Base-by-base conservation (phyloP, 2,888 invertebrate species). In the Stenurella melanura region DNA sequence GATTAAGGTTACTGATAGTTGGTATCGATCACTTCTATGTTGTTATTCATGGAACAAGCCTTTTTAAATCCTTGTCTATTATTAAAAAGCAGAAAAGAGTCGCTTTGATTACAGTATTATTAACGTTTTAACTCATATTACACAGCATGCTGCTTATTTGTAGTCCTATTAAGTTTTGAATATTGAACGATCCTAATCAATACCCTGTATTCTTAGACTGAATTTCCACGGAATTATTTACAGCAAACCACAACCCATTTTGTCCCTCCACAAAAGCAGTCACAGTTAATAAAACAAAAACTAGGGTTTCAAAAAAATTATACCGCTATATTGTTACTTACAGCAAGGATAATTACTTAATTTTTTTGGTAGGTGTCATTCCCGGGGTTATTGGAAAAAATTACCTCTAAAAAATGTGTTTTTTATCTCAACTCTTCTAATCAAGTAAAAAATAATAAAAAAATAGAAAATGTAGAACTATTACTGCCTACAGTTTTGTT, bases 81-180 rank as follows among this genome's bases (percentile, higher is more conserved):
- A 77, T 79, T 79, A 75, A 79, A 75, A 79, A 57, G 63, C 64
- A 61, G 72, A 77, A 80, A 82, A 80, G 78, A 77, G 70, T 73
- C 67, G 76, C 80, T 81, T 76, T 81, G 81, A 81, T 83, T 80
- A 81, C 75, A 73, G 78, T 77, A 78, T 83, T 82, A 83, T 83
- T 81, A 83, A 71, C 82, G 82, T 81, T 80, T 81, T 76, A 80
- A 78, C 78, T 82, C 72, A 60, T 64, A 77, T 80, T 74, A 72
- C 74, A 64, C 70, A 57, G 69, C 74, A 69, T 68, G 66, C 74
- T 67, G 64, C 66, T 67, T 54, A 70, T 75, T 75, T 76, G 68
- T 73, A 56, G 58, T 68, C 73, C 76, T 63, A 74, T 81, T 77
- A 75, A 67, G 58, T 77, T 73, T 75, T 76, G 73, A 81, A 78